phyloP scores from a whole-genome alignment of 1,140 invertebrate genomes.

The Hycleus cichorii region DNA sequence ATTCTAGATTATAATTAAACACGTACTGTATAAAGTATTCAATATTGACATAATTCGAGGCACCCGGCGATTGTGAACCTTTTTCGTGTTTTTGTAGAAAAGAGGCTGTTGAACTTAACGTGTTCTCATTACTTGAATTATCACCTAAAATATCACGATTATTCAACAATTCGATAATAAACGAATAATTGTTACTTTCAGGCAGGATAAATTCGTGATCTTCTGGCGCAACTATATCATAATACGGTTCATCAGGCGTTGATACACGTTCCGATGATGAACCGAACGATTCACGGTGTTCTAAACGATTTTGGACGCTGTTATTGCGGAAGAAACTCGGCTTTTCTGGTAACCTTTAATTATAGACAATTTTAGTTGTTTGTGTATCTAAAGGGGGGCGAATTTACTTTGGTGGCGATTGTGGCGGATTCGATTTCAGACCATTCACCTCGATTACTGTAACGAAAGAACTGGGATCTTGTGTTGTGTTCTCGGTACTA shows the following conservation, averaged over 20 bases:
- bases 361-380: neutral
- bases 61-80: constrained; percentile 60
- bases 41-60: constrained; percentile 84
- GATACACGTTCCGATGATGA: constrained; percentile 45
- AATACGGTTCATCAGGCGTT: constrained; percentile 64
- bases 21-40: constrained; percentile 80
- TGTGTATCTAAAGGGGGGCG: neutral
- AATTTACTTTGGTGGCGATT: constrained; percentile 37
- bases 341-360: constrained; percentile 54
- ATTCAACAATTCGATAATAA: constrained; percentile 33
- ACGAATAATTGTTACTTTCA: neutral
- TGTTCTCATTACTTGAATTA: constrained; percentile 51
- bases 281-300: constrained; percentile 32
- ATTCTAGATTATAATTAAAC: neutral
- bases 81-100: constrained; percentile 45
- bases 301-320: constrained; percentile 34
- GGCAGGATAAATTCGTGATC: constrained; percentile 48
- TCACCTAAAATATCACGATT: constrained; percentile 35
- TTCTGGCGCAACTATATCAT: constrained; percentile 74
- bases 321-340: constrained; percentile 44
- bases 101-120: constrained; percentile 54
- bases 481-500: constrained; percentile 39
- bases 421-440: constrained; percentile 40
- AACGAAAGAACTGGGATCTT: constrained; percentile 68
- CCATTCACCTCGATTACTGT: constrained; percentile 84